Conservation (phyloP, 2,797 vertebrate genomes). For the Phoeniculus purpureus region DNA sequence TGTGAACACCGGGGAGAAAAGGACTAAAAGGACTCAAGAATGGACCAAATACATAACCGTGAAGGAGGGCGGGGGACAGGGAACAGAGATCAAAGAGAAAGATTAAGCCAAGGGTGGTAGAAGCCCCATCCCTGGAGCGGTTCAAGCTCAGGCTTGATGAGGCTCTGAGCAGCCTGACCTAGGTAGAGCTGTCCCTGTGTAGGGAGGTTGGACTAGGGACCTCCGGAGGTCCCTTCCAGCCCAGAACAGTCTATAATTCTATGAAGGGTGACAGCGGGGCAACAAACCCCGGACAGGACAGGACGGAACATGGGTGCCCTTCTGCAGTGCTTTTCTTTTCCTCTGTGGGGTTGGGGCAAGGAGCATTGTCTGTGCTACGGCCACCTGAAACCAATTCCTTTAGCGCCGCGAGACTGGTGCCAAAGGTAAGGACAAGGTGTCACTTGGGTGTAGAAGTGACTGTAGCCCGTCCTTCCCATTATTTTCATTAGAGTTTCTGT, state of each 20-base stretch:
- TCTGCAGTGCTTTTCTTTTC: neutral
- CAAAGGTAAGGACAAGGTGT: neutral
- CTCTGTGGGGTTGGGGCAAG: neutral
- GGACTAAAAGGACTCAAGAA: neutral
- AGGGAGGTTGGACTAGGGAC: no score
- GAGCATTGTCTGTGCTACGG: neutral
- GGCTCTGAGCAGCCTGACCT: no score
- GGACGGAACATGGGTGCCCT: neutral
- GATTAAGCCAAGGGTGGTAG: neutral
- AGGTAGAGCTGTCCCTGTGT: no score
- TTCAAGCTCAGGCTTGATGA: no score
- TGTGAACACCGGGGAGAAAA: neutral
- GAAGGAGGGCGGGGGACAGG: no score
- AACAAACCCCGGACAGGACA: neutral
- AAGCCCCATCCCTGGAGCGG: no score
- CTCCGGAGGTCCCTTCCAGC: no score
- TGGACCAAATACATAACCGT: neutral
- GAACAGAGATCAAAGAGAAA: neutral
- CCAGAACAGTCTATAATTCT: no score
- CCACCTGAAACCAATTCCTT: neutral
- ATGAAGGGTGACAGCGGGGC: rapidly evolving
- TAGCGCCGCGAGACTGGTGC: neutral
- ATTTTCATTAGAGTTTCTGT: neutral
- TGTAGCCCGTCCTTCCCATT: neutral
- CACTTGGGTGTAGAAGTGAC: neutral